Evolutionary conservation across 2,888 invertebrate species (phyloP), one percentile per base, ranked within the genome.

Genomic region (Eulithis testata): DNA sequence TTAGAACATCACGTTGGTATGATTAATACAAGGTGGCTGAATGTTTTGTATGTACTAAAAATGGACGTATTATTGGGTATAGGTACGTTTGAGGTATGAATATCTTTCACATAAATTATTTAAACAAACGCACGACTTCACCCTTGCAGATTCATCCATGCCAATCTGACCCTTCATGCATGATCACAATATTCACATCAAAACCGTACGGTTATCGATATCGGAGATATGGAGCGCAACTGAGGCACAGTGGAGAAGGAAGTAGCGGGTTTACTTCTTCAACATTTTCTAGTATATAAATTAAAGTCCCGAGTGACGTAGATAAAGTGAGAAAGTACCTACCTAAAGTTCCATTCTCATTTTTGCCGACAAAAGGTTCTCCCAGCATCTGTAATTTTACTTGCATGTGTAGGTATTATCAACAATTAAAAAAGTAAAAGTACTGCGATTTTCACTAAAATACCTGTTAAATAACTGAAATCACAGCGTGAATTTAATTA

Each of bases 141-240:
- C 44, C 58, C 50, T 58, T 59, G 50, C 62, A 58, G 54, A 60
- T 63, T 51, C 57, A 60, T 63, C 51, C 57, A 61, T 51, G 59
- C 60, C 63, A 61, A 54, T 58, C 60, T 57, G 63, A 43, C 51
- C 61, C 43, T 69, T 69, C 72, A 73, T 73, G 72, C 73, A 64
- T 63, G 70, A 68, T 71, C 70, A 66, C 70, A 66, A 58, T 70
- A 71, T 66, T 76, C 71, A 74, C 75, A 82, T 85, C 83, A 82
- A 77, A 79, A 79, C 73, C 80, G 67, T 76, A 78, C 74, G 73
- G 71, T 76, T 79, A 86, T 86, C 83, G 85, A 85, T 86, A 83
- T 78, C 76, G 74, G 80, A 85, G 87, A 88, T 88, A 89, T 86
- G 85, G 81, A 82, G 78, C 83, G 80, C 57, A 68, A 59, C 69